Percentiles rank a stretch among this genome's conserved stretches.
Evolutionary conservation across 2,888 invertebrate genomes (phyloP).

Genomic region (Fragum whitleyi): DNA sequence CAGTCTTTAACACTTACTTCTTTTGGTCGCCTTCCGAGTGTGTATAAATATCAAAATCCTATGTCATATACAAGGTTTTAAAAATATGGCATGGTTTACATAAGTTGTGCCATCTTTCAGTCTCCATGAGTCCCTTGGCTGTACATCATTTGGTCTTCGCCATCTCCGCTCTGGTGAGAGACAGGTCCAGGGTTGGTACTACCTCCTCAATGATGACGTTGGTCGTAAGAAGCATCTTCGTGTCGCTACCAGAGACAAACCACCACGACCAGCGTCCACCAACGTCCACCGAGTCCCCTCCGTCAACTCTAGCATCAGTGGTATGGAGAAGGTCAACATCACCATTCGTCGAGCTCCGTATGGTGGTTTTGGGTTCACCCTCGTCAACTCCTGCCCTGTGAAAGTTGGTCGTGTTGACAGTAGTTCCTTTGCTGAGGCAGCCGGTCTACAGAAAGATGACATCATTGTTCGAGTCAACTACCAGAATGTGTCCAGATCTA

Average conservation of each 20-base stretch:
- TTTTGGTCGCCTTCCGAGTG: no score
- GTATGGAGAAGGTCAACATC: constrained; percentile 56
- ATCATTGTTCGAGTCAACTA: constrained; percentile 80
- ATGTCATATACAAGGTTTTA: no score
- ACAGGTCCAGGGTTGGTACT: constrained; percentile 90
- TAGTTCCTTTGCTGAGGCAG: constrained; percentile 77
- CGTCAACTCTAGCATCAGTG: constrained; percentile 54
- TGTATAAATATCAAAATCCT: no score
- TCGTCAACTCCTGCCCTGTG: constrained; percentile 81
- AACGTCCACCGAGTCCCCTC: constrained; percentile 34
- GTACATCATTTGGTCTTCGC: constrained; percentile 95
- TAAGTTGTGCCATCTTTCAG: no score
- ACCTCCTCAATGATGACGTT: constrained; percentile 89
- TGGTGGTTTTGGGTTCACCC: constrained; percentile 81
- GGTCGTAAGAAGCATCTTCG: constrained; percentile 86
- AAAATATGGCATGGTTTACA: no score
- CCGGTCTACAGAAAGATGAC: constrained; percentile 79
- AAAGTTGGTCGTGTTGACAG: constrained; percentile 80
- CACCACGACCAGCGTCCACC: constrained; percentile 19
- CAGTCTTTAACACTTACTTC: no score
- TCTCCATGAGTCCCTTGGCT: constrained; percentile 96
- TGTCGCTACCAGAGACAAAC: constrained; percentile 61
- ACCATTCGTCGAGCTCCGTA: constrained; percentile 70
- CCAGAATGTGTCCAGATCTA: constrained; percentile 82
- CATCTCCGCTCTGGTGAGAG: constrained; percentile 89